Percentiles rank a stretch among this genome's conserved stretches.
Evolutionary conservation across 1,140 invertebrate genomes (phyloP).

Genomic region (Panagrolaimus sp.): DNA sequence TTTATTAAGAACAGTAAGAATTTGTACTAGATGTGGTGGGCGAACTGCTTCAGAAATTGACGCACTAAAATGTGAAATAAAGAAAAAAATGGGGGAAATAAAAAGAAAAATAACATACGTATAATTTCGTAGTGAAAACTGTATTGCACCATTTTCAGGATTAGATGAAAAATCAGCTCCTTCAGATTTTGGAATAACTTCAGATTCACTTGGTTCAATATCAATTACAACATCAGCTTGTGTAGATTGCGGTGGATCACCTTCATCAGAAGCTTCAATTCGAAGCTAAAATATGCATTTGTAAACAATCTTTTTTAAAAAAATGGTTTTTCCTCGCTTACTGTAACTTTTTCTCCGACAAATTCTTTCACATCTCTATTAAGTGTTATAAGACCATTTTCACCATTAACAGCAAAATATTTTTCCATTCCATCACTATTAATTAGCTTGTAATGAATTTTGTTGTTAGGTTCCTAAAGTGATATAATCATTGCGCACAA

Average conservation of each 20-base stretch:
- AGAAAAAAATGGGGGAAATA: slow-evolving; percentile 3
- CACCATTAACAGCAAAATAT: slow-evolving; percentile 42
- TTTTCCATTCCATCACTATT: slow-evolving; percentile 41
- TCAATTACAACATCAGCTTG: slow-evolving; percentile 44
- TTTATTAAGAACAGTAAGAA: slow-evolving; percentile 48
- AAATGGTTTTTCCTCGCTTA: slow-evolving; percentile 16
- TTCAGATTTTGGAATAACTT: slow-evolving; percentile 25
- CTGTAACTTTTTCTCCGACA: slow-evolving; percentile 41
- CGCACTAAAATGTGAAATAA: slow-evolving; percentile 40
- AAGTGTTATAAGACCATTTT: slow-evolving; percentile 47
- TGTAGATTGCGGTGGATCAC: slow-evolving; percentile 38
- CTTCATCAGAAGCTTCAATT: slow-evolving; percentile 50
- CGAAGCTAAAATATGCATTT: slow-evolving; percentile 36
- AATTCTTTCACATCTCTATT: slow-evolving; percentile 30
- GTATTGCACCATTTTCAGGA: slow-evolving; percentile 31
- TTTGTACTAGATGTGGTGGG: slow-evolving; percentile 46
- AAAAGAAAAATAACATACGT: slow-evolving; percentile 31
- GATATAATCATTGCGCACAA: background rate
- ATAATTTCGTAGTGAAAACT: slow-evolving; percentile 48
- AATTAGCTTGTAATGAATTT: slow-evolving; percentile 39
- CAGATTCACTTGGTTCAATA: slow-evolving; percentile 31
- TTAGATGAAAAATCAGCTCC: slow-evolving; percentile 15
- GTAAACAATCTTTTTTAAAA: no score
- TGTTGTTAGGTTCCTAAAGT: slow-evolving; percentile 51
- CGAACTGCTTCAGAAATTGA: slow-evolving; percentile 50